Evolutionary conservation across 2,797 vertebrate genomes (phyloP).

Genomic region (Melanotaenia maccullochi): DNA sequence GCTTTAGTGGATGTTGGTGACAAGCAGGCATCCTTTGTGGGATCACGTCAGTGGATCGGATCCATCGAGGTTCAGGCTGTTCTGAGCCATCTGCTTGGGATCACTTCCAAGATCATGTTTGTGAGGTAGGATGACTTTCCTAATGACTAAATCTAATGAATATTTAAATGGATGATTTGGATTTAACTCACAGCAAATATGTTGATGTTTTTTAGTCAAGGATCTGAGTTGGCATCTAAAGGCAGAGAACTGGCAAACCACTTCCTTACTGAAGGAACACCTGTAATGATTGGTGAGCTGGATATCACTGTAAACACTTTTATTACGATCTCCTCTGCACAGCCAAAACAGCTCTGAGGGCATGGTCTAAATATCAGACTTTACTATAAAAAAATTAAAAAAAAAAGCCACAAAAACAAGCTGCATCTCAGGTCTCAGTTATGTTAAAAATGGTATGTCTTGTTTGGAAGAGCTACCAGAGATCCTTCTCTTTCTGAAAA

Average conservation of each 20-base stretch:
- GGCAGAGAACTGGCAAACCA: constrained; percentile 94
- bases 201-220: constrained; percentile 82
- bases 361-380: too few relatives aligned
- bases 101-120: constrained; percentile 96
- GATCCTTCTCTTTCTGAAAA: too few relatives aligned
- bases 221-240: constrained; percentile 89
- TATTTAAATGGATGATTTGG: neutral
- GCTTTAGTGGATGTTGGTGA: constrained; percentile 93
- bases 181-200: constrained; percentile 1
- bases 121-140: constrained; percentile 85
- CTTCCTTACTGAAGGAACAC: constrained; percentile 92
- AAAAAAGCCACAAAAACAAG: too few relatives aligned
- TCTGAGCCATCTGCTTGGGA: constrained; percentile 88
- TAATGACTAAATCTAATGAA: neutral
- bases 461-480: too few relatives aligned
- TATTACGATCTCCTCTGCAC: too few relatives aligned
- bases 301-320: neutral
- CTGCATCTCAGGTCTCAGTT: too few relatives aligned
- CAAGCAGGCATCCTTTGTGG: constrained; percentile 89
- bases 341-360: too few relatives aligned
- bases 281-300: constrained; percentile 94
- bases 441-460: too few relatives aligned
- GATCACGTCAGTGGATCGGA: constrained; percentile 95
- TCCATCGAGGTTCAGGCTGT: constrained; percentile 94
- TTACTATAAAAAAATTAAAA: too few relatives aligned